A percentile compares a stretch with the other conserved stretches of the same genome.
Conservation (phyloP, 2,113 vertebrate genomes). For the Pangasianodon hypophthalmus region DNA sequence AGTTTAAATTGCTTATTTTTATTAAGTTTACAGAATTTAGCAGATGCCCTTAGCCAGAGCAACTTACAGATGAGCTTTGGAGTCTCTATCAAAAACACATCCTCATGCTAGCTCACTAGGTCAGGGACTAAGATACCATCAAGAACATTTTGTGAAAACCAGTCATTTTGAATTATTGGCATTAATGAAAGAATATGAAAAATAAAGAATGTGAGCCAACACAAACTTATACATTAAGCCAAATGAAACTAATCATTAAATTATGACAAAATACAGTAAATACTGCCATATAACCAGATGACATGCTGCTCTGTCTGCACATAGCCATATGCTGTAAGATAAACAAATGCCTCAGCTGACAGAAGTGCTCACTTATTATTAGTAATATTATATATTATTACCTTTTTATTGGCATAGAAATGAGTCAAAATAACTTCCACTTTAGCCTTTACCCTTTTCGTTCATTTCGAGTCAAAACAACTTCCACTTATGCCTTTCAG, state of each 20-base stretch:
- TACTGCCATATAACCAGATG: not conserved
- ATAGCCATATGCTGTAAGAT: not conserved
- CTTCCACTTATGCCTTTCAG: not conserved
- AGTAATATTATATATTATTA: not conserved
- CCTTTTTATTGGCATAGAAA: not conserved
- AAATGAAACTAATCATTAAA: not conserved
- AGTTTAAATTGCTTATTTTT: not conserved
- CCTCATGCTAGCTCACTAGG: not conserved
- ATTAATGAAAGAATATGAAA: not conserved
- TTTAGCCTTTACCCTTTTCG: not conserved
- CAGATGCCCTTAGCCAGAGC: not conserved
- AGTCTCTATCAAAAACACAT: not conserved
- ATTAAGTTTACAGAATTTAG: not conserved
- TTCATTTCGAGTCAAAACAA: not conserved
- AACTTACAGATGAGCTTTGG: not conserved
- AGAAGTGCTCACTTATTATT: not conserved
- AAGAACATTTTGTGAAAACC: not conserved
- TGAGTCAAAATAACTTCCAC: not conserved
- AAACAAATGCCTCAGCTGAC: not conserved
- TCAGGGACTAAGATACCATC: too few relatives aligned
- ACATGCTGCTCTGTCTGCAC: not conserved
- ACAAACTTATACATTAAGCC: not conserved
- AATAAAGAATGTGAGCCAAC: not conserved
- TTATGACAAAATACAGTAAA: not conserved
- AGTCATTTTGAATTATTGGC: not conserved